These are phyloP conservation scores for Lycopodina hypogea DNA, from an alignment of 37 sponge, comb jelly and placozoan genomes.

Conservation along the genomic window DNA sequence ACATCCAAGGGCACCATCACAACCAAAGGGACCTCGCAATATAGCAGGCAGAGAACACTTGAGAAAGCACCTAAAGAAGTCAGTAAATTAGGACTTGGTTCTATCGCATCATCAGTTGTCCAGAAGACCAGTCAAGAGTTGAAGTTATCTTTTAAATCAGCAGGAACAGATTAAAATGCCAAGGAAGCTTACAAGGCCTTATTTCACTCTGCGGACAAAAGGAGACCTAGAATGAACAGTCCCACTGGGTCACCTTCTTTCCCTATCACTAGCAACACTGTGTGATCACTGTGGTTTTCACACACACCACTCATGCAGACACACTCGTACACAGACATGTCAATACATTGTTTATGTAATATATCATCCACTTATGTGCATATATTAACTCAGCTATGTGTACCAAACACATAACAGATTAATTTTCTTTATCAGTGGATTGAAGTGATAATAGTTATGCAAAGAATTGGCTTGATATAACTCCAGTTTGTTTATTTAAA, in stretches of 20 bases:
- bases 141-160: conserved; percentile 4
- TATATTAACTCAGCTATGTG: no score
- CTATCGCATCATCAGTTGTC: conserved; percentile 3
- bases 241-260: conserved; percentile 85
- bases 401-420: no score
- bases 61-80: background rate
- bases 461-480: no score
- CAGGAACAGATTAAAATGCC: conserved; percentile 45
- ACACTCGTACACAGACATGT: no score
- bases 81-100: conserved; percentile 15
- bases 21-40: background rate
- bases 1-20: no score
- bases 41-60: background rate
- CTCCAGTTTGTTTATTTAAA: no score
- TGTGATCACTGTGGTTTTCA: no score
- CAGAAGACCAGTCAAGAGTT: conserved; percentile 19
- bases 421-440: no score
- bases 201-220: conserved; percentile 61
- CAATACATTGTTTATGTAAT: no score
- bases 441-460: no score
- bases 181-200: conserved; percentile 78
- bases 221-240: conserved; percentile 42
- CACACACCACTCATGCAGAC: no score
- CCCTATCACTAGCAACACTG: conserved; percentile 53
- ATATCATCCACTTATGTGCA: no score